A percentile compares a stretch with the other conserved stretches of the same genome.
phyloP scores from a whole-genome alignment of 2,797 vertebrate species.

The Eremophila alpestris region DNA sequence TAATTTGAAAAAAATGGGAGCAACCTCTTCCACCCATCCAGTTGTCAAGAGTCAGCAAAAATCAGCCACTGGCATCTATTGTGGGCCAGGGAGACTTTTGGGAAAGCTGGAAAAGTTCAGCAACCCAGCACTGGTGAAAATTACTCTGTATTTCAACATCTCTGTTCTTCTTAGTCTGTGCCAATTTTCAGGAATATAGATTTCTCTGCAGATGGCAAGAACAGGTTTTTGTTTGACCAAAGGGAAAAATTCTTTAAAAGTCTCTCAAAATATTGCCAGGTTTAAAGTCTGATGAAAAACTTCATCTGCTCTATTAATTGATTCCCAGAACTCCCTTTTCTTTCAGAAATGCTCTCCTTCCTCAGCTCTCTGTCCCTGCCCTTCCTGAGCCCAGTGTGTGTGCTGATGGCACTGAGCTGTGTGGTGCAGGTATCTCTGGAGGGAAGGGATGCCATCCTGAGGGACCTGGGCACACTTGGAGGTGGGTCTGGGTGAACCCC shows the following conservation, averaged over 20 bases:
- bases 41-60: neutral
- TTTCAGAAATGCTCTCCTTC: neutral
- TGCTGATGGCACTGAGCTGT: fast-evolving
- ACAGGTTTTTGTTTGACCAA: constrained; percentile 5
- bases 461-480: neutral
- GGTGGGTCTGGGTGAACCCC: neutral
- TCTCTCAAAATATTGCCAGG: neutral
- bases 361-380: neutral
- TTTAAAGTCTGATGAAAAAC: neutral
- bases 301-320: neutral
- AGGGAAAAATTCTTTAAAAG: neutral
- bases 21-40: neutral
- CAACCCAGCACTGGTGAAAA: neutral
- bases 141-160: neutral
- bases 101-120: neutral
- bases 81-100: neutral
- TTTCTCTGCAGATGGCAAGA: constrained; percentile 30
- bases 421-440: fast-evolving
- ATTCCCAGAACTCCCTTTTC: neutral
- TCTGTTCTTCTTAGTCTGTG: neutral
- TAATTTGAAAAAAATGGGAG: neutral
- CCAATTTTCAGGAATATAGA: constrained; percentile 3
- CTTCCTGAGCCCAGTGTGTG: neutral
- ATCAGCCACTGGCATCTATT: neutral
- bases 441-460: neutral